Percentiles rank a stretch among this genome's conserved stretches.
These are phyloP conservation scores for Pygocentrus nattereri DNA, from an alignment of 2,797 vertebrate species.

Conservation along the genomic window DNA sequence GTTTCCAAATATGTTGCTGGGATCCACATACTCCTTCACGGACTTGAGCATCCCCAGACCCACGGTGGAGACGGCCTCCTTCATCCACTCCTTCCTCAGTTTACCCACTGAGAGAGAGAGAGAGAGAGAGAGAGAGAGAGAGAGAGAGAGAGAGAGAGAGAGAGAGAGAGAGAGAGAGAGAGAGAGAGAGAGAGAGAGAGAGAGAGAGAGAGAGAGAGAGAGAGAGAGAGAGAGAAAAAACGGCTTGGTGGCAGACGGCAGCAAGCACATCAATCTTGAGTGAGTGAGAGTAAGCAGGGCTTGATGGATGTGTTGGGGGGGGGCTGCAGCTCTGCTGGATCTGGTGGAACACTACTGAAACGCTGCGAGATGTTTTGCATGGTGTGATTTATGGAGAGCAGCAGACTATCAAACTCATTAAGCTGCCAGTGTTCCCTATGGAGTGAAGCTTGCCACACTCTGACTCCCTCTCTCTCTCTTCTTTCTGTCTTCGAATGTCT, in stretches of 20 bases:
- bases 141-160: constrained; percentile 69
- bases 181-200: constrained; percentile 60
- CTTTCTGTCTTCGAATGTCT: constrained; percentile 19
- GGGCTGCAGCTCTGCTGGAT: constrained; percentile 58
- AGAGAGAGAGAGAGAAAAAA: constrained; percentile 65
- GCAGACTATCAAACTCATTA: constrained; percentile 99
- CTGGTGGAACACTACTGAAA: constrained; percentile 51
- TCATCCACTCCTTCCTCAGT: constrained; percentile 98
- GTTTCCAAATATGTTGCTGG: constrained; percentile 97
- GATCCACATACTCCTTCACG: constrained; percentile 96
- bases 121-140: constrained; percentile 56
- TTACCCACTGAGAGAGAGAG: constrained; percentile 92
- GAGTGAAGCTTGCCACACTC: constrained; percentile 83
- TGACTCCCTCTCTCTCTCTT: constrained; percentile 58
- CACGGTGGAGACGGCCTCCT: constrained; percentile 91
- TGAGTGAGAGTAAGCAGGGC: constrained; percentile 98
- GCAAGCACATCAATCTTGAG: constrained; percentile 97
- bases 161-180: constrained; percentile 22
- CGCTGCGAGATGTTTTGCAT: constrained; percentile 96
- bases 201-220: constrained; percentile 20
- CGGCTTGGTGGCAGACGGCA: constrained; percentile 91
- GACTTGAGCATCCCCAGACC: constrained; percentile 97
- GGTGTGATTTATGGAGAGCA: constrained; percentile 99
- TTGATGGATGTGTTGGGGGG: constrained; percentile 99
- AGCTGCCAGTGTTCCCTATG: constrained; percentile 93